Evolutionary conservation across 2,113 vertebrate species (phyloP).

Genomic region (Shinisaurus crocodilurus): DNA sequence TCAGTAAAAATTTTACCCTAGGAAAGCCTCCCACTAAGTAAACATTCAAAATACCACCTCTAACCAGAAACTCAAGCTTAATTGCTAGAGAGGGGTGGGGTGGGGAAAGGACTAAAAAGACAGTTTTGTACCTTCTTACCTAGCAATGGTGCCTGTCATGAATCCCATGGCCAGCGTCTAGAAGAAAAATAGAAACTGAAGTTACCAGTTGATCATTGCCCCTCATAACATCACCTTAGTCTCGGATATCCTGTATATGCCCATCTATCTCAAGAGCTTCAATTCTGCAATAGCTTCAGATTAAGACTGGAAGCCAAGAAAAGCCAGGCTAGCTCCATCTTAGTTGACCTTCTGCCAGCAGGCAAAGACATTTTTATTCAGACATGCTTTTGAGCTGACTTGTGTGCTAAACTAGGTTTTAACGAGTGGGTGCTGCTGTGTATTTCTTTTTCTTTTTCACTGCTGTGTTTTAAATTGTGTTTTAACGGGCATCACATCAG

Average conservation of each 20-base stretch:
- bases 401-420: neutral
- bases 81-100: neutral
- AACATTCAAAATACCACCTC: neutral
- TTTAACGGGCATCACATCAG: too few species aligned
- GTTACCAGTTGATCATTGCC: neutral
- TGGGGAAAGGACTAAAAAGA: neutral
- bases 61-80: neutral
- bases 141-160: constrained; percentile 90
- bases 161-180: constrained; percentile 93
- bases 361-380: neutral
- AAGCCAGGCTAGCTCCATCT: neutral
- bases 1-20: neutral
- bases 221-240: neutral
- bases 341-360: too few species aligned
- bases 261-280: neutral
- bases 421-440: neutral
- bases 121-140: constrained; percentile 72
- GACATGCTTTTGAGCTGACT: neutral
- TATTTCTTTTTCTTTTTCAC: neutral
- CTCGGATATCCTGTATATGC: neutral
- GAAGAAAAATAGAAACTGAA: constrained; percentile 31
- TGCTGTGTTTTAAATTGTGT: too few species aligned
- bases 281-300: neutral
- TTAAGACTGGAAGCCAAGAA: neutral
- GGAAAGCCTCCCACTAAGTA: neutral